Base-by-base conservation (phyloP, 2,888 invertebrate genomes). In the Brenthis hecate region DNA sequence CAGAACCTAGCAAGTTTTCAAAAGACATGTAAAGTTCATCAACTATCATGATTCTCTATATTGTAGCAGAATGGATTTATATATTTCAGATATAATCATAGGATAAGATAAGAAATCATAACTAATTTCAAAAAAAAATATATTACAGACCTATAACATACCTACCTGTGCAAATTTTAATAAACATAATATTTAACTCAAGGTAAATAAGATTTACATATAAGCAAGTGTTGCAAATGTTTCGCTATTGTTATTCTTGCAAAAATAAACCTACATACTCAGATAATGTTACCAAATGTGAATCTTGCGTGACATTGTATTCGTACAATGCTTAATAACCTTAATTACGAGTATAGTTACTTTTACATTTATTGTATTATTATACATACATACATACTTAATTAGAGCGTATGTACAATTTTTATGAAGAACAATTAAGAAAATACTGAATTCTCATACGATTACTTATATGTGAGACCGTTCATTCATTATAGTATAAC, bases 221-320 rank as follows among this genome's bases (percentile, higher is more conserved):
- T 6, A 56, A 0, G 3, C 23, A 4, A 19, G 19, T 56, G 48
- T 50, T 56, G 64, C 56, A 65, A 65, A 56, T 23, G 32, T 65
- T 65, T 56, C 19, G 56, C 64, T 65, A 65, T 65, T 65, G 50
- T 65, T 55, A 60, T 60, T 50, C 11, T 65, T 65, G 64, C 50
- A 56, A 56, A 65, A 65, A 60, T 19, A 14, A 48, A 13, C 14
- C 11, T 19, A 14, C 36, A 19, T 64, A 43, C 11, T 43, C 36
- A 43, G 36, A 43, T 8, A 28, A 47, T 32, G 48, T 65, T 65
- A 28, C 64, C 32, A 55, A 65, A 65, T 56, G 48, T n/a, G 56
- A 32, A 64, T 48, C 16, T 64, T 23, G 16, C 28, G 56, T 65
- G 64, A 55, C 54, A 47, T 55, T 56, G 32, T 36, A 23, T 32